A percentile compares a stretch with the other conserved stretches of the same genome.
Conservation (phyloP, 2,888 invertebrate species). For the Gnatocerus cornutus region DNA sequence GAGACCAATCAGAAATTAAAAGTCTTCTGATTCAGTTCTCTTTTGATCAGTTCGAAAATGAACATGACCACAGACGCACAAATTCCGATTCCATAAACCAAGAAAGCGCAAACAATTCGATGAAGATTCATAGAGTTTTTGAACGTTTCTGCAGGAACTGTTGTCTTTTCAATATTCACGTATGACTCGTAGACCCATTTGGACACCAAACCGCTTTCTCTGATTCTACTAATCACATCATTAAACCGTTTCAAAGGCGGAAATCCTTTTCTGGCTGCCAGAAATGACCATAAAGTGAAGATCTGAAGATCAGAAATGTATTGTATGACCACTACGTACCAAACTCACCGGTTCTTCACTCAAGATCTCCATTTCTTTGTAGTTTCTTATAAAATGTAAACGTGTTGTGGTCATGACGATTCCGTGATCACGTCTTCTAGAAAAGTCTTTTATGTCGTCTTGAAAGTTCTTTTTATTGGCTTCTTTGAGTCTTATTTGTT, state of each 20-base stretch:
- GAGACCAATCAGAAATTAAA: too few relatives aligned
- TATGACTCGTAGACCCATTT: constrained; percentile 9
- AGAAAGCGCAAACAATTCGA: neutral
- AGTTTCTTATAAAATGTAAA: constrained; percentile 20
- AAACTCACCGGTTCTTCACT: too few relatives aligned
- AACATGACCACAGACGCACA: neutral
- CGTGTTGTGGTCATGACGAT: neutral
- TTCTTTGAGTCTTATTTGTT: too few relatives aligned
- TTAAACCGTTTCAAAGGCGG: constrained; percentile 8
- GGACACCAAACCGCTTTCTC: constrained; percentile 9
- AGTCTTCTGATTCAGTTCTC: too few relatives aligned
- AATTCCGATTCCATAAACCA: constrained; percentile 1
- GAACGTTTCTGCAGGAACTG: neutral
- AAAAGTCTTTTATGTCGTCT: constrained; percentile 16
- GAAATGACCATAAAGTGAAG: neutral
- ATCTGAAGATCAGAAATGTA: neutral
- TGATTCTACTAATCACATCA: neutral
- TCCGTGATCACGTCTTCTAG: constrained; percentile 20
- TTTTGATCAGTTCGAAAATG: neutral
- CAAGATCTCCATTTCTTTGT: neutral
- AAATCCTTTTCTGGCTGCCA: constrained; percentile 17
- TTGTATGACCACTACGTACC: too few relatives aligned
- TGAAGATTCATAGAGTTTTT: neutral
- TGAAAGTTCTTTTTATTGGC: neutral
- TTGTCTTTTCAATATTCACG: constrained; percentile 1